Evolutionary conservation across 1,140 invertebrate genomes (phyloP), one percentile per base, ranked within the genome.

Genomic region (Helicoverpa armigera): DNA sequence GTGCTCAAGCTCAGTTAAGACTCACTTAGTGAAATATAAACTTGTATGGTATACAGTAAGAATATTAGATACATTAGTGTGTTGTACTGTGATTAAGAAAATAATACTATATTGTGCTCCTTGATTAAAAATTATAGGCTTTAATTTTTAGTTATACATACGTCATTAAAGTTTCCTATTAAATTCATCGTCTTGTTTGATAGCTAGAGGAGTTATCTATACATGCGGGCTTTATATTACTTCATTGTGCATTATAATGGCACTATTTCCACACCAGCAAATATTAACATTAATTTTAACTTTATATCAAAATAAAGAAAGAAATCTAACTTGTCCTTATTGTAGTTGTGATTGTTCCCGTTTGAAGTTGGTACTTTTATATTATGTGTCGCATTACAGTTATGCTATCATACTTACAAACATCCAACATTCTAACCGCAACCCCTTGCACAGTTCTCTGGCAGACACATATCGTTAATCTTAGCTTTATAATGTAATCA

Each of bases 281-380:
- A 80, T 74, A 79, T 76, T 82, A 74, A 76, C 29, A 35, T 60
- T 80, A 79, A 79, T 56, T 78, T 78, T 63, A 63, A 61, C 4
- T 48, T 60, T 35, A 69, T 73, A 67, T 50, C 70, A 12, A 78
- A 79, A 82, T 83, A 80, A 88, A 88, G 86, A 86, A 85, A 88
- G 86, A 86, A 86, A 88, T 85, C 69, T 79, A 84, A 85, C 72
- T 82, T 61, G 81, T 67, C 61, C 43, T 77, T 58, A 54, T 50
- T 81, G 60, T 78, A 67, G 65, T 53, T 18, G 16, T 77, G 75
- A 77, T 77, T 77, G 75, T 77, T 77, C 75, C 75, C 75, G 75
- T 65, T 77, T 65, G 61, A 67, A 54, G 61, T 77, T 77, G 75
- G 75, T 77, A 77, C 75, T 51, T 77, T 63, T 63, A 56, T 58